These are phyloP conservation scores for Pseudobourletiella spinata DNA, from an alignment of 1,140 invertebrate species.

Conservation along the genomic window DNA sequence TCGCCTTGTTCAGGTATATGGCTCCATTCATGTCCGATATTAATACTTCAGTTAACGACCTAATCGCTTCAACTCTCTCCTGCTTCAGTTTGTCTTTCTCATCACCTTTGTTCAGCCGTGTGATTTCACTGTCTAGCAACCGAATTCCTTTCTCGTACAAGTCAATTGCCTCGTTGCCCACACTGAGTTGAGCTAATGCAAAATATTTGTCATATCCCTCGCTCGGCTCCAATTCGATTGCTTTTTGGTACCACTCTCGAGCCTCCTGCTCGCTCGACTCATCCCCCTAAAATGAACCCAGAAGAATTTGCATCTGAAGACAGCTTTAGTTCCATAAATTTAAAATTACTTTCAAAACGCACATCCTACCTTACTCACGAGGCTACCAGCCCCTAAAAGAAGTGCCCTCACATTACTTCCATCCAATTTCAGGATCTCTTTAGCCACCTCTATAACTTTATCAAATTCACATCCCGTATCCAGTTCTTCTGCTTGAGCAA, in stretches of 20 bases:
- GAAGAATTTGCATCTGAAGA: too few species aligned
- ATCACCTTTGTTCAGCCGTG: not conserved
- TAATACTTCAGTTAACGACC: not conserved
- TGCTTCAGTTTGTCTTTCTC: not conserved
- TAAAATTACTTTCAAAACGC: too few species aligned
- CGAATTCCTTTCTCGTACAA: not conserved
- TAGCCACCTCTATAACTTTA: not conserved
- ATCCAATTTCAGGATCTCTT: slow-evolving; percentile 4
- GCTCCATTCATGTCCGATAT: not conserved
- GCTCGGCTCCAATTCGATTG: not conserved
- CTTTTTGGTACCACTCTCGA: slow-evolving; percentile 1
- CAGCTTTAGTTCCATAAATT: too few species aligned
- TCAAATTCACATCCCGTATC: slow-evolving; percentile 1
- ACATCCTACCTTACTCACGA: slow-evolving; percentile 1
- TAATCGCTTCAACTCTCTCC: not conserved
- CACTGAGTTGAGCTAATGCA: not conserved
- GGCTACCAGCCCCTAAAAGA: not conserved
- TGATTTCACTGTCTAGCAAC: not conserved
- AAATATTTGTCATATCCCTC: slow-evolving; percentile 1
- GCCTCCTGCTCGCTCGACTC: not conserved
- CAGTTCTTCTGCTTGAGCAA: not conserved
- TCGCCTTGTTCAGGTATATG: not conserved
- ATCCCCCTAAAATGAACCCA: not conserved
- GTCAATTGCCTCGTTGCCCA: not conserved
- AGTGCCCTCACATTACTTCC: not conserved